Base-by-base conservation (phyloP, 2,888 invertebrate genomes). In the Nebria brevicollis region DNA sequence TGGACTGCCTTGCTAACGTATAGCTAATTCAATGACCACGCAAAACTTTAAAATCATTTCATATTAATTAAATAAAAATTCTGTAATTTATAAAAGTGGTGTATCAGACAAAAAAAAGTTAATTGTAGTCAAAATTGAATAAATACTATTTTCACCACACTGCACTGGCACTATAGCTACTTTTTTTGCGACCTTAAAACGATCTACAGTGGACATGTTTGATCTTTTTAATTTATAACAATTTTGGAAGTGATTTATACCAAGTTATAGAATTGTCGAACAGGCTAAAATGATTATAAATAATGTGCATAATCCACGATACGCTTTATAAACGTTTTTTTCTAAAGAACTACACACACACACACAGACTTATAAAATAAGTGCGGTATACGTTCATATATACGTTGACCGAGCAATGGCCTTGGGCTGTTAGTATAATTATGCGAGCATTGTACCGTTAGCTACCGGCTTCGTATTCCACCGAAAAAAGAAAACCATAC, bases 391-490 rank as follows among this genome's bases (percentile, higher is more conserved):
- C 54, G 54, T 54, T 8, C 13, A 54, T 54, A 54, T 54, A 54
- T 13, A 54, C 54, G 54, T 54, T 54, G 54, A 34, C 70, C 25
- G 20, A 34, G 20, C 25, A 25, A 15, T 34, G 70, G 70, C 70
- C 70, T 70, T 70, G 70, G 70, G 70, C 70, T 20, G 26, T 25
- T 26, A 6, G 70, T 70, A 70, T 25, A 70, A 70, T 70, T 70
- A 70, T 70, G 70, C 20, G 70, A 70, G 20, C 70, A 70, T 70
- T 70, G 70, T 70, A 70, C 70, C 70, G 70, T 70, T 70, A 70
- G 70, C 70, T 70, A 70, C 70, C 25, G 70, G 25, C 25, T 25
- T 34, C 25, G 26, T 70, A 34, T 11, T 7, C 25, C 70, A 70
- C 20, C 54, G 54, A 54, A 54, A 54, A 54, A 54, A 54, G 54